phyloP scores from a whole-genome alignment of 2,888 invertebrate genomes.

The Xylota sylvarum region DNA sequence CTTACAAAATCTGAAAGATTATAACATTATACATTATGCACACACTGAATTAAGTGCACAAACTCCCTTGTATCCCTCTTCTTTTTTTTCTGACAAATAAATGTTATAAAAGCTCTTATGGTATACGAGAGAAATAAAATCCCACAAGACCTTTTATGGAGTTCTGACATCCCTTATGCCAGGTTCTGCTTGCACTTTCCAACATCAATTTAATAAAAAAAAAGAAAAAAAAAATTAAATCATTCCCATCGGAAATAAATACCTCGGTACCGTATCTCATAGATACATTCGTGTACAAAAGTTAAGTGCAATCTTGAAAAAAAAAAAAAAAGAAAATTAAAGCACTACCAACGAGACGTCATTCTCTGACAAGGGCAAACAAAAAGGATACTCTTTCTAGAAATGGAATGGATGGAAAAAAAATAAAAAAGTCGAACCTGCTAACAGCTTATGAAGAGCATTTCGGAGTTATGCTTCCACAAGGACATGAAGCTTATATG shows the following conservation, averaged over 20 bases:
- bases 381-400: background rate
- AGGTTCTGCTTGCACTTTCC: constrained; percentile 29
- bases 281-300: constrained; percentile 28
- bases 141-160: constrained; percentile 5
- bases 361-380: constrained; percentile 31
- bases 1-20: background rate
- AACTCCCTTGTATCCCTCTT: background rate
- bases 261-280: constrained; percentile 8
- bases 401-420: constrained; percentile 1
- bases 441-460: constrained; percentile 40
- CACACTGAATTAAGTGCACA: constrained; percentile 6
- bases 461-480: constrained; percentile 30
- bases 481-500: constrained; percentile 48
- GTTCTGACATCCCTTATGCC: constrained; percentile 13
- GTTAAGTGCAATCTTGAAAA: constrained; percentile 48
- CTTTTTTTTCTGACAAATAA: constrained; percentile 9
- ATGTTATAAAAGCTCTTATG: constrained; percentile 15
- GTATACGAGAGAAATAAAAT: background rate
- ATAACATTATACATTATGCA: constrained; percentile 5
- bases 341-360: constrained; percentile 21
- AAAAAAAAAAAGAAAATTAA: constrained; percentile 23
- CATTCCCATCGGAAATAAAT: constrained; percentile 38
- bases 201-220: constrained; percentile 13
- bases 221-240: constrained; percentile 3
- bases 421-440: background rate